Evolutionary conservation across 1,140 invertebrate species (phyloP), one percentile per base, ranked within the genome.

Genomic region (Octopus sinensis): DNA sequence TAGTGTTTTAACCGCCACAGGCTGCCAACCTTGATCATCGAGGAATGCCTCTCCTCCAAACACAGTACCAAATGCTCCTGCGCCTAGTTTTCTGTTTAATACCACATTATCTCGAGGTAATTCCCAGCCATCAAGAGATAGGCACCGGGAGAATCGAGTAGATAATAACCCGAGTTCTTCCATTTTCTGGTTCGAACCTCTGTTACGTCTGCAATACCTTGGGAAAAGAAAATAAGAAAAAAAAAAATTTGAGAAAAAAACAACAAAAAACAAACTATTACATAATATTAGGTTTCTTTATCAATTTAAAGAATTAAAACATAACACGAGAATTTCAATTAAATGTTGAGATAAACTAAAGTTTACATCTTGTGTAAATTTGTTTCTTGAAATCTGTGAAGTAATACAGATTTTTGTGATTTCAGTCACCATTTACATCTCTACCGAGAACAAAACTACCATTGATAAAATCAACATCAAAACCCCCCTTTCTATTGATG

Each of bases 1-100:
- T 0, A 97, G 91, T 0, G 96, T 96, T 90, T 98, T 98, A 0
- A 97, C 96, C 10, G 96, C 96, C 0, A 97, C 96, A 2, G 95
- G 94, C 4, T 94, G 93, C 95, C 95, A 96, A 17, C 84, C 82
- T n/a, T 93, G 93, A 52, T 87, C 89, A 51, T 93, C 90, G 30
- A 96, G 92, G 56, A 93, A 92, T 1, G 94, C 94, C 86, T 96
- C 95, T 17, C 96, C 96, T 79, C 95, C 95, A 88, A 95, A 96
- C 5, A 96, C 95, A 0, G 94, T 95, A 51, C 51, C 96, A 89
- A 97, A 96, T 1, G 95, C 95, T n/a, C 96, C 96, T 88, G 96
- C 95, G 1, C 96, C 96, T 0, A 97, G 90, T 87, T 94, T 95
- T 30, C 96, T 91, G 90, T 97, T 97, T n/a, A 97, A 94, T n/a